Evolutionary conservation across 2,888 invertebrate genomes (phyloP).

Genomic region (Meloe dianella): DNA sequence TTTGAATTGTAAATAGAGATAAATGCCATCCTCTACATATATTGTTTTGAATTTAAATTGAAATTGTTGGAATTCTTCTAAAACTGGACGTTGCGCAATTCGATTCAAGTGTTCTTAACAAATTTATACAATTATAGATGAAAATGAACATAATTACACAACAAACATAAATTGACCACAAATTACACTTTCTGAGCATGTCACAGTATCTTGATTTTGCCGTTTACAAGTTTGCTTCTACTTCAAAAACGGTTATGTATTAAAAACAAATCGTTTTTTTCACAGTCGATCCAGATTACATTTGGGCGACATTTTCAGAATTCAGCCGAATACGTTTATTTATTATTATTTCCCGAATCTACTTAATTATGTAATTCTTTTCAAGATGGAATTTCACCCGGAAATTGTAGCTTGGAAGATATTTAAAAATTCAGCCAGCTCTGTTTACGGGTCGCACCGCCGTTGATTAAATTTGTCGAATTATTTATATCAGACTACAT

Average conservation of each 20-base stretch:
- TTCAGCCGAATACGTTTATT: too few species aligned
- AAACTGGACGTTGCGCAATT: not conserved
- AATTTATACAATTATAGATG: not conserved
- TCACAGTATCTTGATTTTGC: too few species aligned
- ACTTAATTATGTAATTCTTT: not conserved
- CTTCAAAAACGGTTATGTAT: too few species aligned
- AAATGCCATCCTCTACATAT: not conserved
- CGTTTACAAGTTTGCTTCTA: too few species aligned
- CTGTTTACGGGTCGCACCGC: not conserved
- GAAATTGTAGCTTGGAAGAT: not conserved
- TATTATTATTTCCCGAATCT: not conserved
- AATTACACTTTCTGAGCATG: too few species aligned
- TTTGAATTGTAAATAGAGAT: constrained; percentile 9
- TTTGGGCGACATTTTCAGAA: too few species aligned
- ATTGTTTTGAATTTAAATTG: constrained; percentile 6
- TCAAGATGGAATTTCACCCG: not conserved
- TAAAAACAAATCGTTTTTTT: too few species aligned
- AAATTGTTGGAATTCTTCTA: not conserved
- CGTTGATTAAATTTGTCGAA: not conserved
- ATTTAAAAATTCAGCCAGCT: not conserved
- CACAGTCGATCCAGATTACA: too few species aligned
- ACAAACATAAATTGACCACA: too few species aligned
- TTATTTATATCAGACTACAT: not conserved
- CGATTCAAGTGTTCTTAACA: not conserved
- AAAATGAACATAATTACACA: not conserved